These are phyloP conservation scores for Donacobius atricapilla DNA, from an alignment of 2,113 vertebrate genomes.

Conservation along the genomic window DNA sequence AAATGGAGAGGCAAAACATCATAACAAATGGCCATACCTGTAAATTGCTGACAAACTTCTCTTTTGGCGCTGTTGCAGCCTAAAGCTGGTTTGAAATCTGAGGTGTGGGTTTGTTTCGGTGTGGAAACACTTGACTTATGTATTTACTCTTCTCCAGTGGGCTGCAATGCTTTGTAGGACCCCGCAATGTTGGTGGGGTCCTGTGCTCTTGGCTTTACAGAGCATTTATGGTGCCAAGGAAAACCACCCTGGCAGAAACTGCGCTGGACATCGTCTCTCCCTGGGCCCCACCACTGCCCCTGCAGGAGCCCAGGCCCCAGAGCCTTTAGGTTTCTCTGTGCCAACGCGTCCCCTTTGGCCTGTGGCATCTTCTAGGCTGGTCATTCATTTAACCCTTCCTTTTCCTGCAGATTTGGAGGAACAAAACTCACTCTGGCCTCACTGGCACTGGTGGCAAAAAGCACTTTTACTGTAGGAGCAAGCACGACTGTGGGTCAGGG, in stretches of 20 bases:
- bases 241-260: neutral
- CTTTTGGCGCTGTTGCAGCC: neutral
- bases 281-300: neutral
- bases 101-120: neutral
- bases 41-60: neutral
- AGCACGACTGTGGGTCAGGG: neutral
- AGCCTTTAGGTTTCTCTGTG: neutral
- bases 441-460: neutral
- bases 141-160: neutral
- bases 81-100: neutral
- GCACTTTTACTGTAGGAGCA: neutral
- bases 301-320: neutral
- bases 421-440: neutral
- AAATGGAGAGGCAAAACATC: neutral
- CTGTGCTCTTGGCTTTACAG: neutral
- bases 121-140: neutral
- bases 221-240: neutral
- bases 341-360: neutral
- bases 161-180: neutral
- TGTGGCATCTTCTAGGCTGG: neutral
- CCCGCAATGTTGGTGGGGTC: fast-evolving
- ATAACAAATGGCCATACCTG: neutral
- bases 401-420: neutral
- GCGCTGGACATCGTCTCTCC: fast-evolving
- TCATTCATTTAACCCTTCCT: neutral